These are phyloP conservation scores for Trochalopteron elliotii DNA, from an alignment of 2,113 vertebrate genomes.

Conservation along the genomic window DNA sequence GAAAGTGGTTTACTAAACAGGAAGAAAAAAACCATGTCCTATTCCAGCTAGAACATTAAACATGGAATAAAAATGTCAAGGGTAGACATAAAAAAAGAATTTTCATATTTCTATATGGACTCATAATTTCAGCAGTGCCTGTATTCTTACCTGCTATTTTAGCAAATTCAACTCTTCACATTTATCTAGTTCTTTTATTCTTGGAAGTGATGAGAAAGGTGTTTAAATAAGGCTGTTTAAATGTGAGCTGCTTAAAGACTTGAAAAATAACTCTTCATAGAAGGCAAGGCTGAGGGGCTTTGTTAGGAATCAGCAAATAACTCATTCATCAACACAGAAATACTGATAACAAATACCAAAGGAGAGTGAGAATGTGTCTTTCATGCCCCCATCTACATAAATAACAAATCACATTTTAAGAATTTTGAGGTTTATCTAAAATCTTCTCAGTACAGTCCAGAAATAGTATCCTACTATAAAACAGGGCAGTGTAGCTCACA, in stretches of 20 bases:
- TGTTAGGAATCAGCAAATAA: background rate
- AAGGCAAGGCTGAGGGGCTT: background rate
- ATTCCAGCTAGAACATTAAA: background rate
- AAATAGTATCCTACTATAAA: background rate
- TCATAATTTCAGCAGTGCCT: background rate
- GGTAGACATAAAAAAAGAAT: background rate
- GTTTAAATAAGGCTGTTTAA: background rate
- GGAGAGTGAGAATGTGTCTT: background rate
- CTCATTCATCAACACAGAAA: background rate
- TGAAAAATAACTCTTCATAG: background rate
- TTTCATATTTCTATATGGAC: background rate
- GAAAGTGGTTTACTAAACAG: background rate
- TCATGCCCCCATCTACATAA: background rate
- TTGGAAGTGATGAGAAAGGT: background rate
- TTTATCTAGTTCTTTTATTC: background rate
- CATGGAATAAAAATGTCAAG: background rate
- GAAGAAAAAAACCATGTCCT: background rate
- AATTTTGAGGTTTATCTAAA: background rate
- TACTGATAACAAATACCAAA: background rate
- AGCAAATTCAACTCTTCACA: background rate
- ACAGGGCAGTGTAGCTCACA: background rate
- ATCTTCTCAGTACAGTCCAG: background rate
- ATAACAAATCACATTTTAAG: background rate
- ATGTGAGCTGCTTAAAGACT: background rate
- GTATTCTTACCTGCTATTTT: background rate